A percentile compares a stretch with the other conserved stretches of the same genome.
Conservation (phyloP, 2,113 vertebrate genomes). For the Platichthys flesus region DNA sequence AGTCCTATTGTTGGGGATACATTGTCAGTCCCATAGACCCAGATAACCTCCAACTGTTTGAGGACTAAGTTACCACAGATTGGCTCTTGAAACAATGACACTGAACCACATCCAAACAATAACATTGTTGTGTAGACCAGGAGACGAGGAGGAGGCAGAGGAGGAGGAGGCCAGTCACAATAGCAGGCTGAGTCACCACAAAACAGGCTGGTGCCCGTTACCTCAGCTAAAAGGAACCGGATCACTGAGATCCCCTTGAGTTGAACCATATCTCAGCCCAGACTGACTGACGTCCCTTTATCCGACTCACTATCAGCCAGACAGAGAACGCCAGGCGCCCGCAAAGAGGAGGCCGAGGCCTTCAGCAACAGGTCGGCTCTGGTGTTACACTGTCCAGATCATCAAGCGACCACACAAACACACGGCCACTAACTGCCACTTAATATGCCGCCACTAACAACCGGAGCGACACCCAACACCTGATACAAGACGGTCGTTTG, state of each 20-base stretch:
- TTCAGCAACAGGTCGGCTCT: constrained; percentile 47
- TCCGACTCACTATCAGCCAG: constrained; percentile 72
- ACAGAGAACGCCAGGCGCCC: constrained; percentile 48
- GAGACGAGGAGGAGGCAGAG: not conserved
- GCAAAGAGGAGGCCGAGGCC: constrained; percentile 18
- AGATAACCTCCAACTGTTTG: not conserved
- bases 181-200: constrained; percentile 4
- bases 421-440: constrained; percentile 18
- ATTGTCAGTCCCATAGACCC: constrained; percentile 17
- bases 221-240: constrained; percentile 22
- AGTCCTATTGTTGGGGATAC: constrained; percentile 10
- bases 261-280: constrained; percentile 31
- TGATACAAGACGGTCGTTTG: not conserved
- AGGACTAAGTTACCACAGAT: not conserved
- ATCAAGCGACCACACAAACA: constrained; percentile 32
- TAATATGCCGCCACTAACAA: not conserved
- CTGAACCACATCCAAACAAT: constrained; percentile 21
- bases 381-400: constrained; percentile 57
- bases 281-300: constrained; percentile 68
- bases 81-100: constrained; percentile 20
- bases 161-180: constrained; percentile 12
- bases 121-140: constrained; percentile 28
- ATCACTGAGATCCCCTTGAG: constrained; percentile 5
- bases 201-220: constrained; percentile 18
- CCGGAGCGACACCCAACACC: not conserved